Evolutionary conservation across 2,797 vertebrate genomes (phyloP).

Genomic region (Choloepus didactylus): DNA sequence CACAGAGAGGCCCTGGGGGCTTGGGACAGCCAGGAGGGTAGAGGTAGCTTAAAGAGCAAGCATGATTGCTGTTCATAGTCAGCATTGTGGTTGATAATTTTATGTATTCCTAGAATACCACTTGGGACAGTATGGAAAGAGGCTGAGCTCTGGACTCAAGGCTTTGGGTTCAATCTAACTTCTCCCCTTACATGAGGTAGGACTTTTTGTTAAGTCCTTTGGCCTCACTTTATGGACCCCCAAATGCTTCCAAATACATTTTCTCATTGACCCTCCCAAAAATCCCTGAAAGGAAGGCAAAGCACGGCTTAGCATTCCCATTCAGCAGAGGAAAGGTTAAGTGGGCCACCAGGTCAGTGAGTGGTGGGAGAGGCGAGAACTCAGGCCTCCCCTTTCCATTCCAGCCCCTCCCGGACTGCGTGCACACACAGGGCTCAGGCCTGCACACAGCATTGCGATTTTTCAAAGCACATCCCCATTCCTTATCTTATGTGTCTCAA

Average conservation of each 20-base stretch:
- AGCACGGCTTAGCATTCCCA: neutral
- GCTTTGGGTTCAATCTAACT: neutral
- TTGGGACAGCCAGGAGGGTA: neutral
- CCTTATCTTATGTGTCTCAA: neutral
- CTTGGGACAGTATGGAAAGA: neutral
- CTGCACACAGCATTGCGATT: rapidly evolving
- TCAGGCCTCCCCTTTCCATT: neutral
- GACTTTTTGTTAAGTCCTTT: neutral
- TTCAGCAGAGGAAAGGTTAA: neutral
- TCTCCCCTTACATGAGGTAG: neutral
- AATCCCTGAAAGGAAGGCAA: neutral
- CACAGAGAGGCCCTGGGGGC: neutral
- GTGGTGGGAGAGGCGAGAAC: neutral
- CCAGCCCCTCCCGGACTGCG: rapidly evolving
- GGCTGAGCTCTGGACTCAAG: neutral
- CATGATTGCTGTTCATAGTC: neutral
- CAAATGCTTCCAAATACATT: neutral
- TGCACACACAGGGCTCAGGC: rapidly evolving
- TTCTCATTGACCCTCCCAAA: neutral
- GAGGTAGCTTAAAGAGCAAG: neutral
- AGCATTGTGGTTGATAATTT: neutral
- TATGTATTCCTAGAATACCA: neutral
- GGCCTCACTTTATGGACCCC: neutral
- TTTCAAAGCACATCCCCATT: neutral
- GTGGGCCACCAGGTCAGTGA: neutral